A percentile compares a stretch with the other conserved stretches of the same genome.
Conservation (phyloP, 2,888 invertebrate species). For the Neuroscelio doddi region DNA sequence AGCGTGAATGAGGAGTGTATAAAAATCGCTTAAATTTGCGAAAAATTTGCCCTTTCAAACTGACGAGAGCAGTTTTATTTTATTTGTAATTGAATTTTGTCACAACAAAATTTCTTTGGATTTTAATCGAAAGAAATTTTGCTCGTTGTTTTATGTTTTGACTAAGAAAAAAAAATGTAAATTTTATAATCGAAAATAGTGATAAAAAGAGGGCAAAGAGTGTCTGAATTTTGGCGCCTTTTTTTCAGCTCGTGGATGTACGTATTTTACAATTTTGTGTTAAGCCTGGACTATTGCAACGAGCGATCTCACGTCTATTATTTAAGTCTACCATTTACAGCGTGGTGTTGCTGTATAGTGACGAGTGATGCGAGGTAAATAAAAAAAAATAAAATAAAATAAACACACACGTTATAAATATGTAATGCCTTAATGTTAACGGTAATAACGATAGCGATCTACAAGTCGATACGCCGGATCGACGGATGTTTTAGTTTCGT, state of each 20-base stretch:
- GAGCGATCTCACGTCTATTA: constrained; percentile 71
- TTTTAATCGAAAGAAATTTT: constrained; percentile 13
- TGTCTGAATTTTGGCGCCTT: constrained; percentile 27
- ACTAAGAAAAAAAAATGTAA: background rate
- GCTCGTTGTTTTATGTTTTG: constrained; percentile 4
- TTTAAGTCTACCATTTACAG: constrained; percentile 64
- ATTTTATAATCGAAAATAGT: constrained; percentile 1
- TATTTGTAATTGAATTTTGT: too few species aligned
- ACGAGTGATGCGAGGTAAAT: constrained; percentile 56
- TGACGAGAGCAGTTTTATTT: background rate
- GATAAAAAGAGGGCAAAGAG: constrained; percentile 6
- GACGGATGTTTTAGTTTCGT: constrained; percentile 51
- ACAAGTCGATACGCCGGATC: constrained; percentile 57
- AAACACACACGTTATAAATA: constrained; percentile 62
- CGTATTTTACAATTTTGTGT: constrained; percentile 46
- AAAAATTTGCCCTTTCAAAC: background rate
- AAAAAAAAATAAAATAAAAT: constrained; percentile 35
- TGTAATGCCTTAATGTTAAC: constrained; percentile 72
- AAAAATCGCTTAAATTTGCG: background rate
- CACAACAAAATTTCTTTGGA: constrained; percentile 18
- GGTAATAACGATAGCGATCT: constrained; percentile 69
- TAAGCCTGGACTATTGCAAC: constrained; percentile 70
- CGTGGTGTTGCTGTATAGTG: constrained; percentile 67
- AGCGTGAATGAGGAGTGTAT: constrained; percentile 10
- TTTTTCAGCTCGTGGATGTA: constrained; percentile 47